Percentiles rank a stretch among this genome's conserved stretches.
phyloP scores from a whole-genome alignment of 2,113 vertebrate genomes.

The Aegypius monachus region DNA sequence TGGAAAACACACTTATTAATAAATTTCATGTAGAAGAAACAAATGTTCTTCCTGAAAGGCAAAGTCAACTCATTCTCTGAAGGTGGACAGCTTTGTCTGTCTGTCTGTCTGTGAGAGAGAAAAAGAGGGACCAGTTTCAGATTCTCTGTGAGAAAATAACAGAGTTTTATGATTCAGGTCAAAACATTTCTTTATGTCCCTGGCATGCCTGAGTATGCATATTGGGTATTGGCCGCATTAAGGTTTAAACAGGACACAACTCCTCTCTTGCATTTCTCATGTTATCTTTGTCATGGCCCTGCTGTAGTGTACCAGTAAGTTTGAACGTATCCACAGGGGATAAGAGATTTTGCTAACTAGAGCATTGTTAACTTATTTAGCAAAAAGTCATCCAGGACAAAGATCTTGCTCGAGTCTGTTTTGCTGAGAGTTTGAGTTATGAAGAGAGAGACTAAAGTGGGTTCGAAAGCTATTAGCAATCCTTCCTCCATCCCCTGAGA shows the following conservation, averaged over 20 bases:
- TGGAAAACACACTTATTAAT: background rate
- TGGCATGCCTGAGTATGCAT: fast-evolving
- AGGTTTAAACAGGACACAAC: background rate
- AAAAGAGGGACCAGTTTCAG: background rate
- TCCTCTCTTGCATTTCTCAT: background rate
- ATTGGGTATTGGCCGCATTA: background rate
- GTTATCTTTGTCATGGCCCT: background rate
- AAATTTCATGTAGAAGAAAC: background rate
- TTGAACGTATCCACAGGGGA: background rate
- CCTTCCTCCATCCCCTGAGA: conserved; percentile 12
- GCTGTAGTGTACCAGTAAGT: background rate
- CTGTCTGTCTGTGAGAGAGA: background rate
- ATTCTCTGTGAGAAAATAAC: background rate
- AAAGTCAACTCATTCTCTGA: background rate
- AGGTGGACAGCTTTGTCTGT: background rate
- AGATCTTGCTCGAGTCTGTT: background rate
- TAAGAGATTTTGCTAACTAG: conserved; percentile 21
- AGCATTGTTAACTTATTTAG: conserved; percentile 42
- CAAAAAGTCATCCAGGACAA: conserved; percentile 52
- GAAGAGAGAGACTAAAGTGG: background rate
- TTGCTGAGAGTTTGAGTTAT: background rate
- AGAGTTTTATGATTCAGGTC: background rate
- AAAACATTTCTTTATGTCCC: background rate
- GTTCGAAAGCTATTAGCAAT: conserved; percentile 20
- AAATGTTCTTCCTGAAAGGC: background rate